Base-by-base conservation (phyloP, 2,888 invertebrate genomes). In the Hemaris fuciformis region DNA sequence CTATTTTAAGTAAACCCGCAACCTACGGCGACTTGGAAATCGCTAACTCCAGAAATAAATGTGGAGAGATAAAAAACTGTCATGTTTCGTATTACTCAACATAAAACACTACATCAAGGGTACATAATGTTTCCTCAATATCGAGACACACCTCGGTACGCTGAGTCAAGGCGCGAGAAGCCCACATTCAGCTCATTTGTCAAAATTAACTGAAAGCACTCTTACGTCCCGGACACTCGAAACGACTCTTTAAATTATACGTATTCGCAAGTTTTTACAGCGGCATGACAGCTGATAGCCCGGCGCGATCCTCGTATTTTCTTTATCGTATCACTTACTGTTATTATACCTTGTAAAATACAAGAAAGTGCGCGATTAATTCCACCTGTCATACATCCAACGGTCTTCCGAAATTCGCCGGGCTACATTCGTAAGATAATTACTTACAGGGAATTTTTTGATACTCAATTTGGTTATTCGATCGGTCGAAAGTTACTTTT, bases 341-440 rank as follows among this genome's bases (percentile, higher is more conserved):
- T 60, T 60, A 60, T 60, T 60, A 60, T 60, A 60, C 41, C 48
- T 53, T 60, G 53, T 60, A 41, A 60, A 60, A 53, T 53, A 25
- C 41, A 53, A 53, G 59, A 59, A 59, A 53, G 60, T 41, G 25
- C 41, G 27, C 38, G 60, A 57, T 57, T 57, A 57, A 57, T 41
- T 41, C 38, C 57, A 57, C 41, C 34, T 38, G 57, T 41, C 57
- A 57, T 57, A 57, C 22, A 57, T 41, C n/a, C 34, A 41, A 34
- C 34, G 34, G 57, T 38, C 57, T 57, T 38, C 57, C 34, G 23
- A 38, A 38, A 38, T 57, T 57, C 38, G 34, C 38, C 34, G 53
- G 53, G 53, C 53, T 53, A 53, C 53, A 53, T 53, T 53, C 53
- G 53, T 53, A 53, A 53, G 27, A 53, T 53, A 53, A 53, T 53